Base-by-base conservation (phyloP, 2,113 vertebrate genomes). In the Vireo altiloquus region DNA sequence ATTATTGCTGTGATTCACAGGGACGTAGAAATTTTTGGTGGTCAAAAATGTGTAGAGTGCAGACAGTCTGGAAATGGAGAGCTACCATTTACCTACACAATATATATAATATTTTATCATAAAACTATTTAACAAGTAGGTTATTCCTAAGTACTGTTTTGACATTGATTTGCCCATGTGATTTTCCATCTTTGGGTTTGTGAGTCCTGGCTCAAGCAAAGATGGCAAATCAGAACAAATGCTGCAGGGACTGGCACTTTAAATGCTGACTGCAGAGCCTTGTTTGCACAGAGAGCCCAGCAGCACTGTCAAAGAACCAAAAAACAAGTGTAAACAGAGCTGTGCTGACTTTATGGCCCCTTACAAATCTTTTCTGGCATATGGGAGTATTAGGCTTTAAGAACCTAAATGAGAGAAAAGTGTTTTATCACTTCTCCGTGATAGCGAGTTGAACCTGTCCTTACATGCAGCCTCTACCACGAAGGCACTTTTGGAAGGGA, bases 251-350 rank as follows among this genome's bases (percentile, higher is more conserved):
- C 39, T 42, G 39, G 9, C 20, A 25, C 42, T 78, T 89, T 74
- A 78, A 92, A 66, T 33, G 25, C 35, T 83, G 77, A 22, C 39
- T 6, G 1, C 33, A 70, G 54, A 77, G 69, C 21, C 0, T 1
- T 91, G 91, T 95, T 95, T 95, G 56, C 80, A 70, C 64, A 94
- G 79, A 96, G 93, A 70, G 86, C 89, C 71, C 86, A 65, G 60
- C 76, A 89, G 37, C 47, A 65, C 72, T 50, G 46, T 74, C 68
- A 91, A 92, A 60, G 72, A 92, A 95, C 42, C 28, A 89, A 89
- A 94, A 88, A 74, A 18, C 87, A 92, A 95, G 83, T 80, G 89
- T 76, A 92, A 91, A 87, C 93, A 92, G 84, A 87, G 66, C 46
- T 82, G 82, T 54, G 42, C 53, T 90, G 92, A 86, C 82, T 90